Evolutionary conservation across 2,888 invertebrate genomes (phyloP), one percentile per base, ranked within the genome.

Genomic region (Volucella bombylans): DNA sequence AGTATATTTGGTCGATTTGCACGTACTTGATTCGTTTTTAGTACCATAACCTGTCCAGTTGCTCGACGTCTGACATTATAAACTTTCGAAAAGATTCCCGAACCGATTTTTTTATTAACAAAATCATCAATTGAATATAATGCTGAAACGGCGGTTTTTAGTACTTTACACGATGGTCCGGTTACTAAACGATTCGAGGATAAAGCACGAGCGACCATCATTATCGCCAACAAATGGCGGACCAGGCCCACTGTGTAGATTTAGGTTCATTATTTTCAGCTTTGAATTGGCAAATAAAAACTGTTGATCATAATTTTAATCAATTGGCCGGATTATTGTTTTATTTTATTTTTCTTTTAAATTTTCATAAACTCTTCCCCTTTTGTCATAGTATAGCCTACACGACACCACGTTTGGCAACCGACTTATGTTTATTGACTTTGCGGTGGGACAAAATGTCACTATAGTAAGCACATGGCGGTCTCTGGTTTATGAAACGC

Each of bases 31-130:
- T 98, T 97, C 96, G 97, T 97, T 93, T 98, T 98, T 90, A 98
- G 95, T 92, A 98, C 98, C 98, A 98, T 98, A 90, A 98, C 97
- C 91, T 97, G 95, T 89, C 96, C 96, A 73, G 97, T 97, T 88
- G 96, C 95, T 91, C 96, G 95, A 93, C 98, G 98, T 87, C 97
- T 97, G 91, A 98, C 98, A 97, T 98, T 98, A 93, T 96, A 98
- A 86, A 99, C 98, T 93, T 98, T 97, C 4, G 98, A 98, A 93
- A 98, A 99, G 93, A 99, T 99, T 87, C 99, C 99, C 67, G 95
- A 94, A 61, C 98, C 99, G 89, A 99, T 97, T 92, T 97, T 97
- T 92, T 98, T 98, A 91, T 96, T 94, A 87, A 95, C 94, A 92
- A 99, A 98, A 93, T 99, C 98, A 92, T 98, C 98, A 88, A 98